Evolutionary conservation across 2,113 vertebrate species (phyloP).

Genomic region (Hypomesus transpacificus): DNA sequence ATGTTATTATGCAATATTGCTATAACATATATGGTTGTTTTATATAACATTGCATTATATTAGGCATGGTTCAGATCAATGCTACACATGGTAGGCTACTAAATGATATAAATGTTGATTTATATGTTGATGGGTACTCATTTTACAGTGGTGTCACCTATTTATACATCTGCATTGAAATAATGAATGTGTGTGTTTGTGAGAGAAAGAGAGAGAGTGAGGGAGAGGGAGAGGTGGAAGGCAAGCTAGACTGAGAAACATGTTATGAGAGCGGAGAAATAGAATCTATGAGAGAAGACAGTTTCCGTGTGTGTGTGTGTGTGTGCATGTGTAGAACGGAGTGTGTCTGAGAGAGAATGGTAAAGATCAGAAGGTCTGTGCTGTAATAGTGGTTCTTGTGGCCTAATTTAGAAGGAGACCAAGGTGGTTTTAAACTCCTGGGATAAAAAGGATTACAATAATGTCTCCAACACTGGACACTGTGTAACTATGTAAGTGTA

Average conservation of each 20-base stretch:
- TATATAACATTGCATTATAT: no score
- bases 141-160: no score
- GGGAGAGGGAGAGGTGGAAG: neutral
- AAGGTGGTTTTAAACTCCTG: slow-evolving; percentile 22
- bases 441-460: slow-evolving; percentile 27
- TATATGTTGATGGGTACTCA: no score
- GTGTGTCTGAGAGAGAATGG: neutral
- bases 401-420: slow-evolving; percentile 26
- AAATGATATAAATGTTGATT: no score
- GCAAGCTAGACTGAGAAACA: neutral
- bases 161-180: no score
- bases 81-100: no score
- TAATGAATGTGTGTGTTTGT: no score
- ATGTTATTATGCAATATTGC: no score
- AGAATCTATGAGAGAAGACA: no score
- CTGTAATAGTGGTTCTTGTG: slow-evolving; percentile 17
- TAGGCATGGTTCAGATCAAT: no score
- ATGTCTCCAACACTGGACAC: slow-evolving; percentile 15
- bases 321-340: neutral
- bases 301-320: no score
- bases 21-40: no score
- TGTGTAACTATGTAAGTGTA: slow-evolving; percentile 10
- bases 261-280: neutral
- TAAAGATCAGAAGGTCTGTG: slow-evolving; percentile 14
- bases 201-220: neutral